These are phyloP conservation scores for Columba livia DNA, from an alignment of 2,113 vertebrate genomes.

Conservation along the genomic window DNA sequence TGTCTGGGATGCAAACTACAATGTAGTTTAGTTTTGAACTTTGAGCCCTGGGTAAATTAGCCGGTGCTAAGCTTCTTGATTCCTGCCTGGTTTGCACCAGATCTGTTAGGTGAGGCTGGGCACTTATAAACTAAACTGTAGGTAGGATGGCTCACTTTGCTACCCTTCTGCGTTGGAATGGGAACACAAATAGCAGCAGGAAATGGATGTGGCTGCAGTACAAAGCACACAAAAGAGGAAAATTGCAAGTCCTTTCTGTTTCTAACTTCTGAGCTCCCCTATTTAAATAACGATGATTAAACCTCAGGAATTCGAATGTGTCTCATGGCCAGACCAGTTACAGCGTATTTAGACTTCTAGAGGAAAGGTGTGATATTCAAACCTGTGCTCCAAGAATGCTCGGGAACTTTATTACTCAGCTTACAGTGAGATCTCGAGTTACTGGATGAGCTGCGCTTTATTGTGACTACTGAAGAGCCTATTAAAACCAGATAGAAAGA, in stretches of 20 bases:
- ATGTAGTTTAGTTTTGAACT: neutral
- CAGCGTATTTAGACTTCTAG: neutral
- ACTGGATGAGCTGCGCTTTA: neutral
- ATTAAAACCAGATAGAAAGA: neutral
- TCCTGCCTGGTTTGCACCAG: neutral
- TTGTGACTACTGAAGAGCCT: neutral
- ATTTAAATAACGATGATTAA: neutral
- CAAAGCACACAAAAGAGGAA: neutral
- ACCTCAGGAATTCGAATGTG: neutral
- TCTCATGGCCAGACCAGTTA: neutral
- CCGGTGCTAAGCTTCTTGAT: neutral
- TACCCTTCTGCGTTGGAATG: neutral
- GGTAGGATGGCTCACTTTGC: rapidly evolving
- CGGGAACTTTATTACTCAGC: neutral
- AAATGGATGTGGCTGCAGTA: neutral
- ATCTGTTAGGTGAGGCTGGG: neutral
- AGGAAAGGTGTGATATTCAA: neutral
- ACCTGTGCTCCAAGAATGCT: neutral
- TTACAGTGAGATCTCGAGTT: neutral
- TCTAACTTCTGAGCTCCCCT: neutral
- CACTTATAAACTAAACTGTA: neutral
- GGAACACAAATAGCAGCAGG: neutral
- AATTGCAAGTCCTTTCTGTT: neutral
- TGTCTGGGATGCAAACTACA: neutral
- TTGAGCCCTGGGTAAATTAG: neutral